Percentiles rank a stretch among this genome's conserved stretches.
Evolutionary conservation across 2,113 vertebrate species (phyloP).

Genomic region (Thymallus thymallus): DNA sequence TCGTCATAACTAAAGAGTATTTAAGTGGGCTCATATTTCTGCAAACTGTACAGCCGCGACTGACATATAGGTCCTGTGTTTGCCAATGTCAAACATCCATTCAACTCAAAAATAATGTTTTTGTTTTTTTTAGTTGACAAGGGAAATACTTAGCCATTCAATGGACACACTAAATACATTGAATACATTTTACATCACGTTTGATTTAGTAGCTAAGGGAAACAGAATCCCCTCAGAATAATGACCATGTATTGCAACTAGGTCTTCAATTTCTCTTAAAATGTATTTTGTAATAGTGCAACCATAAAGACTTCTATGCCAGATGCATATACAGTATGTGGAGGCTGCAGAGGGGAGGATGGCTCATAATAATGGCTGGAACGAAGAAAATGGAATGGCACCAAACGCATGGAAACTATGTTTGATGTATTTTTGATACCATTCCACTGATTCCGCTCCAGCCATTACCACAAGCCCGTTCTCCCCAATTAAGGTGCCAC

Average conservation of each 20-base stretch:
- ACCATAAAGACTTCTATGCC: constrained; percentile 17
- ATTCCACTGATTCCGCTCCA: too few relatives aligned
- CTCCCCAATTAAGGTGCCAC: too few relatives aligned
- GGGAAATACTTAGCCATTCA: neutral
- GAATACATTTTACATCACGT: neutral
- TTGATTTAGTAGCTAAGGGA: neutral
- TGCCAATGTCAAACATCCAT: constrained; percentile 19
- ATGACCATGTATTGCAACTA: neutral
- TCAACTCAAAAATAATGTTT: too few relatives aligned
- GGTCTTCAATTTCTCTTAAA: neutral
- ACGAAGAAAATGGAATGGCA: too few relatives aligned
- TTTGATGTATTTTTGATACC: too few relatives aligned
- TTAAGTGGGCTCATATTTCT: constrained; percentile 5
- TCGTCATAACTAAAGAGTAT: constrained; percentile 34
- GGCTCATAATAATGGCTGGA: too few relatives aligned
- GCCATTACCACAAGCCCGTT: too few relatives aligned
- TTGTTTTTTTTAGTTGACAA: too few relatives aligned
- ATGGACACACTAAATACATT: neutral
- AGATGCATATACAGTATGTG: neutral
- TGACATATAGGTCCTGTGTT: constrained; percentile 8
- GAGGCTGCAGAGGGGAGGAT: too few relatives aligned
- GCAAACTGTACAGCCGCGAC: constrained; percentile 20
- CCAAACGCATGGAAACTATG: too few relatives aligned
- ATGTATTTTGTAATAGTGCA: constrained; percentile 13
- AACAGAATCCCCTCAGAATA: neutral